A percentile compares a stretch with the other conserved stretches of the same genome.
phyloP scores from a whole-genome alignment of 2,888 invertebrate species.

The Scrobipalpa costella region DNA sequence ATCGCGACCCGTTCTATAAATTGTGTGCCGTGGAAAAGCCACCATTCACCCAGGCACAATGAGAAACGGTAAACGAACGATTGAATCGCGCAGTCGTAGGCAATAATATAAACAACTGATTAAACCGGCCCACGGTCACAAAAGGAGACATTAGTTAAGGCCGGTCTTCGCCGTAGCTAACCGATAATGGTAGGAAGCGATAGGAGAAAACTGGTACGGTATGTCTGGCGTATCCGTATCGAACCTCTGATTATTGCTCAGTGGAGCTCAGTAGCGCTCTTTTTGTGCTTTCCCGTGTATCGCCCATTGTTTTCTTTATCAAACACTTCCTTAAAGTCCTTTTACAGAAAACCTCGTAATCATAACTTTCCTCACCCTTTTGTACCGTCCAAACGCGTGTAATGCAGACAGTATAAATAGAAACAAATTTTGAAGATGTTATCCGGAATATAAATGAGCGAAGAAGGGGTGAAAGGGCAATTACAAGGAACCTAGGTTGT shows the following conservation, averaged over 20 bases:
- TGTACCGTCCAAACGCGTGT: constrained; percentile 24
- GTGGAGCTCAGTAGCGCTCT: constrained; percentile 39
- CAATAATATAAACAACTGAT: constrained; percentile 80
- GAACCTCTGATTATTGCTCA: constrained; percentile 51
- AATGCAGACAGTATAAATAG: constrained; percentile 39
- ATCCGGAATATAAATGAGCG: constrained; percentile 54
- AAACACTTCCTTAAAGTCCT: constrained; percentile 37
- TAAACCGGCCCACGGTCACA: constrained; percentile 72
- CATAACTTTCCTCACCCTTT: constrained; percentile 12
- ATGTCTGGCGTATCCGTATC: constrained; percentile 53
- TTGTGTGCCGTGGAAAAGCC: constrained; percentile 58
- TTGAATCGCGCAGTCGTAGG: constrained; percentile 70
- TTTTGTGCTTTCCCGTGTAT: constrained; percentile 28
- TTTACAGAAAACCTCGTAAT: constrained; percentile 9
- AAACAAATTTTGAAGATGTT: constrained; percentile 51
- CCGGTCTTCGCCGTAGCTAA: constrained; percentile 60
- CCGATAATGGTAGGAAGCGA: constrained; percentile 74
- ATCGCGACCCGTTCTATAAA: constrained; percentile 56
- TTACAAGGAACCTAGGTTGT: constrained; percentile 43
- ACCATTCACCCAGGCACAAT: constrained; percentile 61
- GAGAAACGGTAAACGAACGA: constrained; percentile 74
- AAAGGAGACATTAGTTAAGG: constrained; percentile 78
- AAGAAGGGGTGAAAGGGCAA: constrained; percentile 58
- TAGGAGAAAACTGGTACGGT: constrained; percentile 64
- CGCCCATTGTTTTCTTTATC: constrained; percentile 49